Percentiles rank a stretch among this genome's conserved stretches.
phyloP scores from a whole-genome alignment of 2,113 vertebrate genomes.

The Coptodon rendalli region DNA sequence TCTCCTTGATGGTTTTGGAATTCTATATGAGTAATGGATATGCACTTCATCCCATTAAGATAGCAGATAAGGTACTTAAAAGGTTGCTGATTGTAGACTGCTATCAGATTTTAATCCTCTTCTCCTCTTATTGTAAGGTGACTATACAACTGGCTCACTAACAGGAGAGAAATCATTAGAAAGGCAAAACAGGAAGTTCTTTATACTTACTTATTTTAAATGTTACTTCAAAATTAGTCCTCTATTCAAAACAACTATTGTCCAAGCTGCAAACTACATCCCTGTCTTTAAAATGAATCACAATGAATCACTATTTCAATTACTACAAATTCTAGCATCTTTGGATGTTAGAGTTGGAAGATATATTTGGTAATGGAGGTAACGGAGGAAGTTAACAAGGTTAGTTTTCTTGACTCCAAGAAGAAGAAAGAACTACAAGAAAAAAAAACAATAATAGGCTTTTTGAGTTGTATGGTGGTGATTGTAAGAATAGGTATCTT shows the following conservation, averaged over 20 bases:
- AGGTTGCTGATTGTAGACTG: constrained; percentile 33
- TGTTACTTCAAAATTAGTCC: accelerated
- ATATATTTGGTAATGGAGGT: not conserved
- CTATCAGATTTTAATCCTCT: constrained; percentile 50
- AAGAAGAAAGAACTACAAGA: not conserved
- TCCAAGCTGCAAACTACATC: not conserved
- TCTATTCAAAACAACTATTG: not conserved
- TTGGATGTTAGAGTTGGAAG: not conserved
- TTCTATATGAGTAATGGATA: constrained; percentile 50
- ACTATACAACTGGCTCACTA: not conserved
- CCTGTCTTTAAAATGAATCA: not conserved
- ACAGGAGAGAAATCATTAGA: not conserved
- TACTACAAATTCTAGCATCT: not conserved
- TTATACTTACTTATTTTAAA: not conserved
- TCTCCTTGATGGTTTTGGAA: constrained; percentile 39
- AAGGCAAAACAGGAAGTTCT: not conserved
- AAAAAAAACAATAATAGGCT: not conserved
- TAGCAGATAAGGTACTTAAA: constrained; percentile 45
- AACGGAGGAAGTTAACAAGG: not conserved
- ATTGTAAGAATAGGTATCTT: not conserved
- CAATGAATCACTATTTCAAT: not conserved
- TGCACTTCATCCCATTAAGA: constrained; percentile 47
- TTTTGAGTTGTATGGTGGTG: not conserved
- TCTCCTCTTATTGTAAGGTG: constrained; percentile 11
- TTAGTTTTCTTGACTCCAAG: not conserved